Evolutionary conservation across 2,113 vertebrate species (phyloP).

Genomic region (Ciconia boyciana): DNA sequence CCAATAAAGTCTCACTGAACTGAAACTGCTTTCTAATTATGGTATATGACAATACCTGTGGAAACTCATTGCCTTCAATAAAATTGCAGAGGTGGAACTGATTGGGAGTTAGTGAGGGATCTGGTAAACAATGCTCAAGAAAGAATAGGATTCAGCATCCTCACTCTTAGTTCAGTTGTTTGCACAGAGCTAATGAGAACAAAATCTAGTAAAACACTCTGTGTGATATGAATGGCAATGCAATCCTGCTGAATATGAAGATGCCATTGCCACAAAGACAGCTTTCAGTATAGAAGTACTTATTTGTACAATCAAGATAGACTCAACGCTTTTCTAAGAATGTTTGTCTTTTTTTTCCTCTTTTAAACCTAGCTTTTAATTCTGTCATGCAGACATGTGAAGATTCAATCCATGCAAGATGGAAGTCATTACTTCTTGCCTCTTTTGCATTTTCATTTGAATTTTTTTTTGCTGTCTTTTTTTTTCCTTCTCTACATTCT

Average conservation of each 20-base stretch:
- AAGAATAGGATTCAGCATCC: slow-evolving; percentile 2
- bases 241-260: background rate
- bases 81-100: slow-evolving; percentile 54
- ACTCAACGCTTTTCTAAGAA: background rate
- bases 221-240: background rate
- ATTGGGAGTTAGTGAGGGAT: slow-evolving; percentile 44
- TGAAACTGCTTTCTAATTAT: slow-evolving; percentile 55
- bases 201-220: background rate
- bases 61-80: slow-evolving; percentile 51
- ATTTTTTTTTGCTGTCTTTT: background rate
- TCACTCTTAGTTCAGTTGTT: background rate
- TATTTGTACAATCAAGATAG: background rate
- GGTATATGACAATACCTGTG: slow-evolving; percentile 37
- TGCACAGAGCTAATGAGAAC: slow-evolving; percentile 16
- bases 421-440: background rate
- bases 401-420: background rate
- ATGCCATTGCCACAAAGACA: background rate
- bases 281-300: background rate
- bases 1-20: slow-evolving; percentile 53
- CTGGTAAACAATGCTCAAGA: slow-evolving; percentile 48
- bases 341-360: background rate
- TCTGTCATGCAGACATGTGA: background rate
- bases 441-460: background rate
- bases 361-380: background rate
- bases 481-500: background rate